Evolutionary conservation across 2,888 invertebrate genomes (phyloP), one percentile per base, ranked within the genome.

Genomic region (Ochropleura plecta): DNA sequence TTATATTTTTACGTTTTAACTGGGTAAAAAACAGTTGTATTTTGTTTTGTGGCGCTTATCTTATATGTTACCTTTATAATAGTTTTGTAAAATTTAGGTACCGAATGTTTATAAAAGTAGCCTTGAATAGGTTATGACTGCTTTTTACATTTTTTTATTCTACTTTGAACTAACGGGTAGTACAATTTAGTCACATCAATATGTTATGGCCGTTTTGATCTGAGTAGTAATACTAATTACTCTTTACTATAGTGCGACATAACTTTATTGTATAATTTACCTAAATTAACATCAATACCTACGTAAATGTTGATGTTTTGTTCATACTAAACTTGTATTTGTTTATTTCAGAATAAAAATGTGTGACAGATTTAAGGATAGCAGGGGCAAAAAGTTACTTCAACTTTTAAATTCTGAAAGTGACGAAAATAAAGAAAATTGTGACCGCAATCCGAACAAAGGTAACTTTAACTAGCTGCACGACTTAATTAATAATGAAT

Each of bases 1-100:
- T 57, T 14, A 57, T 57, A 30, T n/a, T n/a, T 57, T 57, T 57
- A 57, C 57, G 57, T 57, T 14, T 30, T 57, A 57, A 57, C n/a
- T n/a, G n/a, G n/a, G n/a, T n/a, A n/a, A n/a, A n/a, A n/a, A n/a
- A n/a, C n/a, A n/a, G n/a, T n/a, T n/a, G n/a, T n/a, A n/a, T n/a
- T n/a, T n/a, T n/a, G n/a, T n/a, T n/a, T n/a, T n/a, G n/a, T n/a
- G n/a, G n/a, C n/a, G n/a, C n/a, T n/a, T n/a, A n/a, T n/a, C n/a
- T n/a, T n/a, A n/a, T n/a, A n/a, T n/a, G n/a, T n/a, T n/a, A n/a
- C n/a, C n/a, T 57, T 20, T 20, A 20, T 10, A 55, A 20, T 55
- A 0, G 10, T 55, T 55, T 55, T 20, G 55, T 20, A 20, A 12
- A 55, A 55, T 20, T 12, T 12, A 20, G 20, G 0, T 20, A 20